Evolutionary conservation across 2,888 invertebrate species (phyloP), one percentile per base, ranked within the genome.

Genomic region (Idaea dimidiata): DNA sequence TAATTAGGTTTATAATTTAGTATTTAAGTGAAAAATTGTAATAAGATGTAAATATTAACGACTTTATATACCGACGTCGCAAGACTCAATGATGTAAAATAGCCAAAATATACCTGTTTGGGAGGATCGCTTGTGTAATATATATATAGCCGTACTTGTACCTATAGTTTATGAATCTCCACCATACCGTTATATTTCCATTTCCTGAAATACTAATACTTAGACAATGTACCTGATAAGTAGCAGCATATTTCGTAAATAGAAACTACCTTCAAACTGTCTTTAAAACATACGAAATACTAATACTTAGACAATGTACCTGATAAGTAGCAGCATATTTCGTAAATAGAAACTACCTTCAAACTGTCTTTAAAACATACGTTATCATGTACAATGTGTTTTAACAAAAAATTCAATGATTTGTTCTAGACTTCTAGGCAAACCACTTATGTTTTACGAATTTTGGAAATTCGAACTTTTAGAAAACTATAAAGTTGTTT

Each of bases 1-100:
- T 89, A 86, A 88, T 86, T 89, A 89, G 88, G 81, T 87, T 83
- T 88, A 84, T 83, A 81, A 80, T 82, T 81, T 85, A 89, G 87
- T 67, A 14, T 80, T 16, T 85, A 87, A 87, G 84, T 71, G n/a
- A 74, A 78, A 80, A 79, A 78, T 79, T 79, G 77, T 82, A 79
- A 77, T 88, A 90, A 89, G 88, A 79, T 91, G 91, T 91, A 91
- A 88, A 91, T 91, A 90, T 86, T 80, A 79, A 3, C 24, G 24
- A 82, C 79, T 78, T 76, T 77, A 77, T 77, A 77, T 73, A 75
- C 69, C 77, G 74, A 69, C 64, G 70, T 76, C 65, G 59, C 62
- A 70, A 64, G 74, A 74, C 65, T 72, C 67, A 72, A 70, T 74
- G 77, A 77, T 43, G 43, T 43, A 43, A 43, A 43, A 43, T 43